Percentiles rank a stretch among this genome's conserved stretches.
These are phyloP conservation scores for Caracal caracal DNA, from an alignment of 2,113 vertebrate genomes.

Conservation along the genomic window DNA sequence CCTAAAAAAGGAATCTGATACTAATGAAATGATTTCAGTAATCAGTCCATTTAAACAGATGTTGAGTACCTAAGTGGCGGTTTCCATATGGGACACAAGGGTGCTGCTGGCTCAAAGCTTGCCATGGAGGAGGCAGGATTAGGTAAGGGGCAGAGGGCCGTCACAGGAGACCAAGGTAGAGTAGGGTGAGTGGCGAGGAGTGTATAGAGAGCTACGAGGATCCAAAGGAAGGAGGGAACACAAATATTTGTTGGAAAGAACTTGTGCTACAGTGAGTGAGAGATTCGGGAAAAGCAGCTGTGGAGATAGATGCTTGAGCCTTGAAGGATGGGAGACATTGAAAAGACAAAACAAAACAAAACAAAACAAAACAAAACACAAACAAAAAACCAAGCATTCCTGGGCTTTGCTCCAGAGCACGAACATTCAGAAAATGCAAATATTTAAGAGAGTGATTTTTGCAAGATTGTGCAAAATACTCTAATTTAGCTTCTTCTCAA, in stretches of 20 bases:
- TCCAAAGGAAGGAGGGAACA: neutral
- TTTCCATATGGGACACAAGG: neutral
- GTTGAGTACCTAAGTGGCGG: neutral
- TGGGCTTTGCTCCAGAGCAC: neutral
- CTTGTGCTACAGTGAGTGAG: neutral
- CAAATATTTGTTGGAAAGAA: neutral
- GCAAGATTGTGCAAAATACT: constrained; percentile 4
- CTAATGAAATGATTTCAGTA: neutral
- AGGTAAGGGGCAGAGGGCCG: neutral
- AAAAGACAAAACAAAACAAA: no score
- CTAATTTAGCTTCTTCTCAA: constrained; percentile 27
- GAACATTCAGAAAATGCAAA: neutral
- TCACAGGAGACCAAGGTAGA: rapidly evolving
- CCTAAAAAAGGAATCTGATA: neutral
- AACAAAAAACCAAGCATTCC: neutral
- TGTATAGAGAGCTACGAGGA: neutral
- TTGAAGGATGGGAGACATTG: neutral
- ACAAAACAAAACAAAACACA: no score
- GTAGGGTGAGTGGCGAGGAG: no score
- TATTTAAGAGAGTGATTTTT: constrained; percentile 30
- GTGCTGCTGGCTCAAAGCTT: neutral
- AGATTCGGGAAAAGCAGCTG: neutral
- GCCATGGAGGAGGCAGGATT: neutral
- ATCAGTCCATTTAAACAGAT: neutral
- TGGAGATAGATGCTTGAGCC: neutral